Conservation (phyloP, 2,888 invertebrate species). For the Chaitophorus viminalis region DNA sequence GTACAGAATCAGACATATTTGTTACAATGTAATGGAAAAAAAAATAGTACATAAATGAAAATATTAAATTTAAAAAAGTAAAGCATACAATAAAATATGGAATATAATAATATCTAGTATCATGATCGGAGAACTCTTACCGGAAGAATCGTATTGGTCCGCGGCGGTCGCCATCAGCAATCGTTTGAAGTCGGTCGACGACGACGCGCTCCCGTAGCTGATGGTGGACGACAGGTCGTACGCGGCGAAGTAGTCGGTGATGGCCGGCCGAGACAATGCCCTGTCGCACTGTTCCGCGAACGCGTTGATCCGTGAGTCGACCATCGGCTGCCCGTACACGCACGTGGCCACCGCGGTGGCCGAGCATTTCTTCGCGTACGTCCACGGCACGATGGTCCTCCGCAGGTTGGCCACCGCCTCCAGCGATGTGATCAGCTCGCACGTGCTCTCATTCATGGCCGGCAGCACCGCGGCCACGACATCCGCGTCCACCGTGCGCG, state of each 20-base stretch:
- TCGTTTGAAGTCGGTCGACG: conserved; percentile 5
- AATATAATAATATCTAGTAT: too few relatives aligned
- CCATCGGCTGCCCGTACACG: conserved; percentile 46
- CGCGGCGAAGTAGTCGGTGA: neutral
- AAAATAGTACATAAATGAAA: too few relatives aligned
- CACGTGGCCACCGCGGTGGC: conserved; percentile 47
- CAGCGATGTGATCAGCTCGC: conserved; percentile 38
- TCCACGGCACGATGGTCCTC: conserved; percentile 34
- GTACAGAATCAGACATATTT: too few relatives aligned
- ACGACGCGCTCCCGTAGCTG: neutral
- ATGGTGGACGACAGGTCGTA: neutral
- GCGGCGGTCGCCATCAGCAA: neutral
- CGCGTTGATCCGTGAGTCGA: conserved; percentile 36
- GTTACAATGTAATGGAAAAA: too few relatives aligned
- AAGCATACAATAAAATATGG: too few relatives aligned
- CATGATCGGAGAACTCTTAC: neutral
- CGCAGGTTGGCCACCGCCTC: conserved; percentile 50
- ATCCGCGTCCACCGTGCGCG: neutral
- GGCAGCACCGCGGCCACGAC: neutral
- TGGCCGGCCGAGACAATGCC: neutral
- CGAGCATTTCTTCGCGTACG: conserved; percentile 11
- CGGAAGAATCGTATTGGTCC: neutral
- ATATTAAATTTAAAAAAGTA: too few relatives aligned
- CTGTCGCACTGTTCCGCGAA: conserved; percentile 42
- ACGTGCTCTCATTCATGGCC: conserved; percentile 11